Conservation (phyloP, 2,888 invertebrate genomes). For the Stegana nigrithorax region DNA sequence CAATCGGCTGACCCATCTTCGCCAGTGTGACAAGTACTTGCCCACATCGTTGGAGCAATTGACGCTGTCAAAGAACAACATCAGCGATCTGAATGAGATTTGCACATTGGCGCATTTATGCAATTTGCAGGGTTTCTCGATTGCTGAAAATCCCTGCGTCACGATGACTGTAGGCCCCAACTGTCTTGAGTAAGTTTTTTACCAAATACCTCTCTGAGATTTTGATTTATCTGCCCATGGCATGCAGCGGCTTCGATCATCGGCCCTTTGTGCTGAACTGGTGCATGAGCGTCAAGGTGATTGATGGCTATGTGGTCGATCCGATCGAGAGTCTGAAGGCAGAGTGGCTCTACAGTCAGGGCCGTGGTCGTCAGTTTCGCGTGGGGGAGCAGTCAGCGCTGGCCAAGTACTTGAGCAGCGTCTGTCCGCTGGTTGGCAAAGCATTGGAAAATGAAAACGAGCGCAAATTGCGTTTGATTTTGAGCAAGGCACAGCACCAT, state of each 20-base stretch:
- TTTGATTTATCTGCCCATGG: background rate
- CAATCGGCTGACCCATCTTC: constrained; percentile 84
- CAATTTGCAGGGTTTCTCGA: constrained; percentile 83
- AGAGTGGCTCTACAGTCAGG: constrained; percentile 96
- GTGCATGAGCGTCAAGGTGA: constrained; percentile 87
- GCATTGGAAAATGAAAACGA: constrained; percentile 87
- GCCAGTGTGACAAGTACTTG: constrained; percentile 85
- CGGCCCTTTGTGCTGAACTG: constrained; percentile 94
- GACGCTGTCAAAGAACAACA: constrained; percentile 84
- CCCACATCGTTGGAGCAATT: constrained; percentile 80
- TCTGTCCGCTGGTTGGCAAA: constrained; percentile 87
- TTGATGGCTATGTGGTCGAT: constrained; percentile 90
- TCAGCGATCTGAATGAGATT: constrained; percentile 87
- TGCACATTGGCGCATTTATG: constrained; percentile 82
- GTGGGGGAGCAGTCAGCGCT: constrained; percentile 86
- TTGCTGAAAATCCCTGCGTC: constrained; percentile 90
- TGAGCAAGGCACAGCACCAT: constrained; percentile 91
- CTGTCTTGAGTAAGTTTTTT: constrained; percentile 70
- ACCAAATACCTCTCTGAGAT: background rate
- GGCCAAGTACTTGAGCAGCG: constrained; percentile 84
- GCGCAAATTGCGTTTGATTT: constrained; percentile 84
- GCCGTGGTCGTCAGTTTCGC: constrained; percentile 88
- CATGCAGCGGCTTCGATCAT: constrained; percentile 86
- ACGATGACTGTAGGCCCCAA: constrained; percentile 78
- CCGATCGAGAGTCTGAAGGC: constrained; percentile 93